Percentiles rank a stretch among this genome's conserved stretches.
These are phyloP conservation scores for Exephanes ischioxanthus DNA, from an alignment of 2,888 invertebrate genomes.

Conservation along the genomic window DNA sequence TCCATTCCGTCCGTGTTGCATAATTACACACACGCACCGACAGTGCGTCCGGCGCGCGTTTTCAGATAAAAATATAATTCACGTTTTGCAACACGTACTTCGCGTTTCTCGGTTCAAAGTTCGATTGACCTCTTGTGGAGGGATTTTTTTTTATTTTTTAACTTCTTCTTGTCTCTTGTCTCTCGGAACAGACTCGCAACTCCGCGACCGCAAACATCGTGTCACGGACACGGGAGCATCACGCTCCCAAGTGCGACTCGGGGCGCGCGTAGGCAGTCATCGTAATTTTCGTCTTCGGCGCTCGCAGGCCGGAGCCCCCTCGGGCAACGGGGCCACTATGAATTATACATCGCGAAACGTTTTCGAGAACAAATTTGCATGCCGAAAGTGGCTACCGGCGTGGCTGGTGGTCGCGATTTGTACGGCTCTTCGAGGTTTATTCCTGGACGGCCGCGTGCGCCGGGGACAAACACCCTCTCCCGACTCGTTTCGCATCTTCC, in stretches of 20 bases:
- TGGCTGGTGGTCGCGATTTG: conserved; percentile 56
- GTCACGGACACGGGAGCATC: conserved; percentile 74
- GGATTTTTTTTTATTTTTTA: background rate
- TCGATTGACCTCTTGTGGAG: too few relatives aligned
- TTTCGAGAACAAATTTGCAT: conserved; percentile 79
- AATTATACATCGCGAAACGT: conserved; percentile 78
- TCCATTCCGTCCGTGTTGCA: conserved; percentile 54
- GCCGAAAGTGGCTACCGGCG: conserved; percentile 74
- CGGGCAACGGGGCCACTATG: conserved; percentile 67
- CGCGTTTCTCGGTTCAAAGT: background rate
- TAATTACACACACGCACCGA: conserved; percentile 43
- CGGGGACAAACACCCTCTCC: conserved; percentile 60
- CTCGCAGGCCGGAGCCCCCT: background rate
- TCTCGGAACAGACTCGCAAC: background rate
- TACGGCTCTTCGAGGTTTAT: conserved; percentile 36
- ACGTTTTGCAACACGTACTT: background rate
- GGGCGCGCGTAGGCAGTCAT: conserved; percentile 20
- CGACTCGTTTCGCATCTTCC: conserved; percentile 32
- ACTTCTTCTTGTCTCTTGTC: background rate
- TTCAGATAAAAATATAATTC: background rate
- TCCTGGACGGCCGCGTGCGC: conserved; percentile 58
- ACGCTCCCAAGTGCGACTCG: background rate
- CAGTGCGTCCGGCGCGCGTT: background rate
- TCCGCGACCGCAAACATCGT: conserved; percentile 74
- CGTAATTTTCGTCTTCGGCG: conserved; percentile 4